Conservation (phyloP, 30 jellyfish, hydroid and myxozoan genomes). For the Chironex yamaguchii region DNA sequence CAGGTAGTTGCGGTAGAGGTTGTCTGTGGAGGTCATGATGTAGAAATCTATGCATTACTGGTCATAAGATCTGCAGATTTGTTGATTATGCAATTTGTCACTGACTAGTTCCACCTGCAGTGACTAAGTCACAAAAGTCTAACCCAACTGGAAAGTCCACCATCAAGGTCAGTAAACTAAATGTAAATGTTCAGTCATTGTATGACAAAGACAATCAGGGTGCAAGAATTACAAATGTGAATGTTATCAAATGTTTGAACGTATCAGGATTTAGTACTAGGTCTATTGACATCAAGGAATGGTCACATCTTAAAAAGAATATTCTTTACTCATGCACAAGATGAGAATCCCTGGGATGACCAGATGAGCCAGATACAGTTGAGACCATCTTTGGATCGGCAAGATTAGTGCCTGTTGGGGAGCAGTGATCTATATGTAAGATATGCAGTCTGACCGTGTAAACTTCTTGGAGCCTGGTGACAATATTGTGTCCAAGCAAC, state of each 20-base stretch:
- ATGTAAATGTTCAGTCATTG: background rate
- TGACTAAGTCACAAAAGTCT: background rate
- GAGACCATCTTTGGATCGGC: background rate
- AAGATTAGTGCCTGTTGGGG: too few relatives aligned
- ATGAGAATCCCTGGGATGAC: background rate
- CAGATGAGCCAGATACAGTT: background rate
- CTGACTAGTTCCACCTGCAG: background rate
- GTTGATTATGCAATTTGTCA: background rate
- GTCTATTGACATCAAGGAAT: background rate
- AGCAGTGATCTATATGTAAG: background rate
- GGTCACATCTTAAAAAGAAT: background rate
- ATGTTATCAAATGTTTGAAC: background rate
- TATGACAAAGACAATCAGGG: background rate
- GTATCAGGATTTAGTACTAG: background rate
- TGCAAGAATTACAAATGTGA: background rate
- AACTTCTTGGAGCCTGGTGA: background rate
- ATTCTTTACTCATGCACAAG: background rate
- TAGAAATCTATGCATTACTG: background rate
- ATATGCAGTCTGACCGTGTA: background rate
- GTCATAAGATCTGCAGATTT: background rate
- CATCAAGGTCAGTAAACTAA: background rate
- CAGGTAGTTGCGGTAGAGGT: background rate
- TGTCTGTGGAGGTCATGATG: background rate
- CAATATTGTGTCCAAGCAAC: background rate
- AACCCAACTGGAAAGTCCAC: background rate